Percentiles rank a stretch among this genome's conserved stretches.
Conservation (phyloP, 2,113 vertebrate genomes). For the Genyomyrus donnyi region DNA sequence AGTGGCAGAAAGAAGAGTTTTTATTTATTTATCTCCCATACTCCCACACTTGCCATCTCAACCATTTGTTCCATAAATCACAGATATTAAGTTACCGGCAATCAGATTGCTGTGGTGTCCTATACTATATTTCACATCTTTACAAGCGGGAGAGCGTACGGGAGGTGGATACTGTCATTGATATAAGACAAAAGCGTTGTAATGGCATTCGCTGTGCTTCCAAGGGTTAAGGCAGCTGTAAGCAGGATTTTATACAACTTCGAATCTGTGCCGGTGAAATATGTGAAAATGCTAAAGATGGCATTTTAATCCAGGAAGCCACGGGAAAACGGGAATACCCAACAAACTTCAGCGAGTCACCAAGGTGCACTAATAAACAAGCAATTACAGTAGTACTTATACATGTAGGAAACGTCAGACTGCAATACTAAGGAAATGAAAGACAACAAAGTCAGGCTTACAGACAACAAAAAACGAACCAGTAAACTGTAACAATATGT, state of each 20-base stretch:
- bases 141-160: not conserved
- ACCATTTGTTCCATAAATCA: constrained; percentile 18
- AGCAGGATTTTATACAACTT: not conserved
- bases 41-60: not conserved
- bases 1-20: constrained; percentile 11
- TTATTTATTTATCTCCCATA: not conserved
- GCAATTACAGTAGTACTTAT: not conserved
- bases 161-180: not conserved
- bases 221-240: not conserved
- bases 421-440: not conserved
- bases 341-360: not conserved
- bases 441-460: not conserved
- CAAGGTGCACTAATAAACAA: not conserved
- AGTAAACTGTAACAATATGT: not conserved
- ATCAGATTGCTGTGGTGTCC: not conserved
- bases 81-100: not conserved
- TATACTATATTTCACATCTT: not conserved
- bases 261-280: not conserved
- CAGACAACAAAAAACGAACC: not conserved
- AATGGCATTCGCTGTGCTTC: not conserved
- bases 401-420: not conserved
- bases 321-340: not conserved
- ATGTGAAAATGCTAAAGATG: not conserved
- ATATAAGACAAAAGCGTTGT: not conserved
- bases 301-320: not conserved